These are phyloP conservation scores for Capromys pilorides DNA, from an alignment of 2,797 vertebrate genomes.

Conservation along the genomic window DNA sequence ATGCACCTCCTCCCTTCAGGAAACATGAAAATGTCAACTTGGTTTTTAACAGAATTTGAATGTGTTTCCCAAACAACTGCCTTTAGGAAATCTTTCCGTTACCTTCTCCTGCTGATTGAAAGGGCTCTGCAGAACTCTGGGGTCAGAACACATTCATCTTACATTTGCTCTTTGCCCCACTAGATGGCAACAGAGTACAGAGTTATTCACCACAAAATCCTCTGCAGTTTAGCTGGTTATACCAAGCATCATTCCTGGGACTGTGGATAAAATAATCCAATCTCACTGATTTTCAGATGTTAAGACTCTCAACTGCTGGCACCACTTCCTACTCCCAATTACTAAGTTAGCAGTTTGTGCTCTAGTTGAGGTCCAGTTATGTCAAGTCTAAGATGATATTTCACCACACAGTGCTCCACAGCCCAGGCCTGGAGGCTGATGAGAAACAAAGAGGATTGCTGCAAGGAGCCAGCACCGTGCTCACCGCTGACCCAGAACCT, in stretches of 20 bases:
- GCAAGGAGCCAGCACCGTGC: neutral
- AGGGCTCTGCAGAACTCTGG: neutral
- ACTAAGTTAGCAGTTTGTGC: neutral
- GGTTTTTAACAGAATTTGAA: neutral
- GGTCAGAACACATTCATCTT: neutral
- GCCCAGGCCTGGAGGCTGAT: neutral
- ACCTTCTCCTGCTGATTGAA: neutral
- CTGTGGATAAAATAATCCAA: fast-evolving
- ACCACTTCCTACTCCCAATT: neutral
- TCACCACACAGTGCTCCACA: neutral
- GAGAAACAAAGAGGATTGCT: neutral
- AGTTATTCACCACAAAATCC: constrained; percentile 4
- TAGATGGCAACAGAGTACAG: constrained; percentile 82
- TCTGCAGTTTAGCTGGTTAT: neutral
- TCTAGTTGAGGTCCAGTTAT: neutral
- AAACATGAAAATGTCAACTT: constrained; percentile 11
- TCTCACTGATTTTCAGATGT: neutral
- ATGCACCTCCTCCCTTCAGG: neutral
- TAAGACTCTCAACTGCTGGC: neutral
- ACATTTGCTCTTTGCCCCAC: constrained; percentile 74
- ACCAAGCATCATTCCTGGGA: neutral
- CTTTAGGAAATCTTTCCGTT: neutral
- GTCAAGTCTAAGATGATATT: neutral
- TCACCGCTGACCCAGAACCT: neutral
- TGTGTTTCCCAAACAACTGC: neutral